Conservation (phyloP, 2,888 invertebrate species). For the Palloptera scutellata region DNA sequence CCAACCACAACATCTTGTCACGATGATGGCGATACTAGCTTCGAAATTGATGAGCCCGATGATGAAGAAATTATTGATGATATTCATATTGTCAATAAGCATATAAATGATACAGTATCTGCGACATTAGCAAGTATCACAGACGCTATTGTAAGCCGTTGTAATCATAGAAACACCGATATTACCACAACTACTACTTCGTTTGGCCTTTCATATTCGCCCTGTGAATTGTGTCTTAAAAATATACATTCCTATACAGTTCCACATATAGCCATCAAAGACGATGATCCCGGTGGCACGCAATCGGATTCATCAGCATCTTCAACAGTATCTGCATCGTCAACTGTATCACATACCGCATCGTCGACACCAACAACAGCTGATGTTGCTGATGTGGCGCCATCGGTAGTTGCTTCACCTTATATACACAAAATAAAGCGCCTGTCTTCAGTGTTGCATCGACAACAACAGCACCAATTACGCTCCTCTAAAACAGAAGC, state of each 20-base stretch:
- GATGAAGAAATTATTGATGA: constrained; percentile 42
- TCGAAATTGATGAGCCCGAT: constrained; percentile 54
- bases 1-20: background rate
- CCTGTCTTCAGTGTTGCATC: constrained; percentile 38
- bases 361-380: constrained; percentile 60
- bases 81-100: constrained; percentile 13
- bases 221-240: constrained; percentile 5
- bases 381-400: constrained; percentile 55
- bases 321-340: constrained; percentile 30
- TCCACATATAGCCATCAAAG: constrained; percentile 42
- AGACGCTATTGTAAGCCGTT: background rate
- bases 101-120: background rate
- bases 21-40: constrained; percentile 54
- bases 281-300: constrained; percentile 42
- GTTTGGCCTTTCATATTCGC: too few species aligned
- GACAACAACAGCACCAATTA: constrained; percentile 24
- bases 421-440: constrained; percentile 36
- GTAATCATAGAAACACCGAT: background rate
- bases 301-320: too few species aligned
- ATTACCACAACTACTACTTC: background rate
- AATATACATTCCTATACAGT: constrained; percentile 39
- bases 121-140: background rate
- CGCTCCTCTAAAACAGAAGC: constrained; percentile 29
- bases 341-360: constrained; percentile 45
- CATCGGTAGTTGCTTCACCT: too few species aligned